These are phyloP conservation scores for Sebastes reedi DNA, from an alignment of 2,797 vertebrate species.

Conservation along the genomic window DNA sequence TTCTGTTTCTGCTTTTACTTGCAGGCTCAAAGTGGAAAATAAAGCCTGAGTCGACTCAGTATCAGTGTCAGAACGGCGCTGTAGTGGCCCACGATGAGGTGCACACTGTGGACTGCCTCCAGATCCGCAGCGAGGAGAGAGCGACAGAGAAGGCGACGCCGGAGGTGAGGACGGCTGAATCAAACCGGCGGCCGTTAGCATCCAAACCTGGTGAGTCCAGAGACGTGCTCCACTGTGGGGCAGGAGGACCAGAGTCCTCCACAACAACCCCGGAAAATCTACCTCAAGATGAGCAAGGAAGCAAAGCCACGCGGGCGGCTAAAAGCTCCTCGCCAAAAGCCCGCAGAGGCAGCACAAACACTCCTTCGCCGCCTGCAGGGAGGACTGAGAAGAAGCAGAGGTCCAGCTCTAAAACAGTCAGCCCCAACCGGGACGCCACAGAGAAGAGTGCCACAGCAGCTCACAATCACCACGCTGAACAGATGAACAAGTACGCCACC, in stretches of 20 bases:
- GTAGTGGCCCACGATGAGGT: conserved; percentile 71
- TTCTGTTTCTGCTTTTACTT: not conserved
- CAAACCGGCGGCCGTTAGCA: conserved; percentile 55
- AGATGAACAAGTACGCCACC: conserved; percentile 75
- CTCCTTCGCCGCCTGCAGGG: conserved; percentile 65
- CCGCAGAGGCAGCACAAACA: conserved; percentile 67
- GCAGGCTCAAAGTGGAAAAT: conserved; percentile 82
- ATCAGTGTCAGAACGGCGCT: conserved; percentile 78
- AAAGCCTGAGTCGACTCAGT: conserved; percentile 79
- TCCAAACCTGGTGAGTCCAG: conserved; percentile 70
- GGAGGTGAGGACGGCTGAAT: conserved; percentile 61
- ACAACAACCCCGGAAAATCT: conserved; percentile 64
- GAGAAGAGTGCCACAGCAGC: conserved; percentile 68
- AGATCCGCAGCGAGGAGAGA: conserved; percentile 79
- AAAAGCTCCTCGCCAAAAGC: conserved; percentile 81
- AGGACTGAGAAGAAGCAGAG: conserved; percentile 83
- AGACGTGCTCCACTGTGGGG: conserved; percentile 51
- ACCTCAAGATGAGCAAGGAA: conserved; percentile 83
- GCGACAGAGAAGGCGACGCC: conserved; percentile 66
- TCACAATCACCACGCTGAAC: conserved; percentile 78
- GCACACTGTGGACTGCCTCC: conserved; percentile 80
- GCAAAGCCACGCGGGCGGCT: conserved; percentile 66
- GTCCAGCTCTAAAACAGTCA: conserved; percentile 75
- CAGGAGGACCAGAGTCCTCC: conserved; percentile 55
- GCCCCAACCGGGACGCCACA: conserved; percentile 67